These are phyloP conservation scores for Petroica traversi DNA, from an alignment of 2,113 vertebrate genomes.

Conservation along the genomic window DNA sequence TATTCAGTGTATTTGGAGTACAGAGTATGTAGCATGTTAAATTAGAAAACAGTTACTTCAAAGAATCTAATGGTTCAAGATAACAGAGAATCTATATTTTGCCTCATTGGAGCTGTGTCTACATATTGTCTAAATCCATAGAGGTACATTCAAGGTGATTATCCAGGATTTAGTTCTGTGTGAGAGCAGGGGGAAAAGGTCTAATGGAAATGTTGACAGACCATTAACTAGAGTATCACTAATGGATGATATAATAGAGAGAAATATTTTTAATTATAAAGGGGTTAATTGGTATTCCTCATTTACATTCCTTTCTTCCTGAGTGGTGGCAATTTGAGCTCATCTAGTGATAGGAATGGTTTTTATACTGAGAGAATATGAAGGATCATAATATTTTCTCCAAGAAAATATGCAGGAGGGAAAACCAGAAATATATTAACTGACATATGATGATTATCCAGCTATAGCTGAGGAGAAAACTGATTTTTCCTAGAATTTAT, in stretches of 20 bases:
- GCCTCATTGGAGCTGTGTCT: background rate
- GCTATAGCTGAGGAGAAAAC: background rate
- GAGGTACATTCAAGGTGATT: slow-evolving; percentile 56
- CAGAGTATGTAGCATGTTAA: background rate
- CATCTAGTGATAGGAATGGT: background rate
- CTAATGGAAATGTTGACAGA: slow-evolving; percentile 67
- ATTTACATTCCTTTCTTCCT: slow-evolving; percentile 66
- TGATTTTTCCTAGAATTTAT: background rate
- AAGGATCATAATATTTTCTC: slow-evolving; percentile 59
- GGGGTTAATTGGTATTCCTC: slow-evolving; percentile 52
- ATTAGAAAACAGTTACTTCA: background rate
- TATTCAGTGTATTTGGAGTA: background rate
- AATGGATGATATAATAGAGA: slow-evolving; percentile 55
- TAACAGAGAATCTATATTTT: slow-evolving; percentile 17
- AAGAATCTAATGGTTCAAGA: background rate
- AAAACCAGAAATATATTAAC: background rate
- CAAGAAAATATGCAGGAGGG: slow-evolving; percentile 26
- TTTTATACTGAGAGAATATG: slow-evolving; percentile 26
- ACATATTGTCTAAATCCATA: background rate
- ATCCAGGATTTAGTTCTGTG: slow-evolving; percentile 44
- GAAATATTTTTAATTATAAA: slow-evolving; percentile 65
- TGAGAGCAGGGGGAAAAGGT: slow-evolving; percentile 20
- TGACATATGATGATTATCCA: background rate
- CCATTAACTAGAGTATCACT: slow-evolving; percentile 57
- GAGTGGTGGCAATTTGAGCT: slow-evolving; percentile 47